phyloP scores from a whole-genome alignment of 2,888 invertebrate species.

The Acanthosoma haemorrhoidale region DNA sequence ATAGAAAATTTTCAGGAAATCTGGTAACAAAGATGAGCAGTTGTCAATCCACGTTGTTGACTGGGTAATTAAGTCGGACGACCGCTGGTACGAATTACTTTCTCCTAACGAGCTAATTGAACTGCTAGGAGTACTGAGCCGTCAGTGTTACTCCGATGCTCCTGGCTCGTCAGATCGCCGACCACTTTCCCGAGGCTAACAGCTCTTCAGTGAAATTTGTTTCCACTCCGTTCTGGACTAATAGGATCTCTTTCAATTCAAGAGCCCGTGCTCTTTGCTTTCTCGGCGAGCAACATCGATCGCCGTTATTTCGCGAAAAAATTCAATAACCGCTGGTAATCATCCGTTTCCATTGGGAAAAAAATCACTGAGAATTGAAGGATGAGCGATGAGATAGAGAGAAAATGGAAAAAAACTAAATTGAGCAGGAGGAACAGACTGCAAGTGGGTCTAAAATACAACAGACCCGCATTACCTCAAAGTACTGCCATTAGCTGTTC shows the following conservation, averaged over 20 bases:
- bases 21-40: too few relatives aligned
- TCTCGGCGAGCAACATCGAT: neutral
- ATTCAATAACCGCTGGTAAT: neutral
- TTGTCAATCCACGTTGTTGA: too few relatives aligned
- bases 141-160: neutral
- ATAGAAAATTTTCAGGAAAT: too few relatives aligned
- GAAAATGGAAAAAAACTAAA: too few relatives aligned
- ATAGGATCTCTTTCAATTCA: neutral
- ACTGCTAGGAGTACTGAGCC: too few relatives aligned
- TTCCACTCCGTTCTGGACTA: conserved; percentile 14
- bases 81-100: too few relatives aligned
- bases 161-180: neutral
- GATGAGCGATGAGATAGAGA: neutral
- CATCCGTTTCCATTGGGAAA: neutral
- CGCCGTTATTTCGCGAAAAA: neutral
- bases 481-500: neutral
- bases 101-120: neutral
- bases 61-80: too few relatives aligned
- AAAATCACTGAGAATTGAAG: neutral
- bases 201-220: conserved; percentile 11
- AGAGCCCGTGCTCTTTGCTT: neutral
- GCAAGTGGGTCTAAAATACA: neutral
- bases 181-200: neutral
- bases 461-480: neutral
- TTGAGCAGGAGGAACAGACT: neutral